Evolutionary conservation across 2,888 invertebrate species (phyloP), one percentile per base, ranked within the genome.

Genomic region (Archips xylosteana): DNA sequence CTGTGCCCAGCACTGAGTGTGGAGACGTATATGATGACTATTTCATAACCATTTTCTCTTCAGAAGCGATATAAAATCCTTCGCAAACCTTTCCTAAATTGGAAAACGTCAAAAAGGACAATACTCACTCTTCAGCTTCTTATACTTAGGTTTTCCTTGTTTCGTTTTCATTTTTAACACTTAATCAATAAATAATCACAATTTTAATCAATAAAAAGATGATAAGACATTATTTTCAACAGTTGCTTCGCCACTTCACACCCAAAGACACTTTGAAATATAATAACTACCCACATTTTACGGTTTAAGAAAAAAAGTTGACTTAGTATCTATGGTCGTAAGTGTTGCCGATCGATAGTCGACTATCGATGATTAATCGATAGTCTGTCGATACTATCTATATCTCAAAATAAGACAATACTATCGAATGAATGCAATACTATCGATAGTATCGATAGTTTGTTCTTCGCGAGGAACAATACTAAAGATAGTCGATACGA

Each of bases 41-140:
- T 39, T 39, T 39, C 4, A 39, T 39, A 39, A 9, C 45, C 8
- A 9, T 45, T 45, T 10, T 45, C 39, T 10, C n/a, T 49, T 13
- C 49, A 0, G 23, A 23, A 6, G 54, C 15, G 3, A 32, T 23
- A 57, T n/a, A 49, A 12, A 49, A 13, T 49, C n/a, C 5, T 49
- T 49, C 13, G 5, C 49, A 49, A 49, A 49, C n/a, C 49, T 4
- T n/a, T 12, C 34, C 59, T 12, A 34, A 34, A 12, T 34, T 34
- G 10, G 12, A 34, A 59, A 34, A n/a, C n/a, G n/a, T n/a, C 12
- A 12, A 59, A 34, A 6, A 23, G 13, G 2, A 36, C 32, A n/a
- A n/a, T 54, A 73, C 73, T 73, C 51, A 73, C 73, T 71, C 12
- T 49, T 63, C 60, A 73, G 64, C 34, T 73, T 73, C 64, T 73